These are phyloP conservation scores for Meloe dianella DNA, from an alignment of 2,888 invertebrate species.

Conservation along the genomic window DNA sequence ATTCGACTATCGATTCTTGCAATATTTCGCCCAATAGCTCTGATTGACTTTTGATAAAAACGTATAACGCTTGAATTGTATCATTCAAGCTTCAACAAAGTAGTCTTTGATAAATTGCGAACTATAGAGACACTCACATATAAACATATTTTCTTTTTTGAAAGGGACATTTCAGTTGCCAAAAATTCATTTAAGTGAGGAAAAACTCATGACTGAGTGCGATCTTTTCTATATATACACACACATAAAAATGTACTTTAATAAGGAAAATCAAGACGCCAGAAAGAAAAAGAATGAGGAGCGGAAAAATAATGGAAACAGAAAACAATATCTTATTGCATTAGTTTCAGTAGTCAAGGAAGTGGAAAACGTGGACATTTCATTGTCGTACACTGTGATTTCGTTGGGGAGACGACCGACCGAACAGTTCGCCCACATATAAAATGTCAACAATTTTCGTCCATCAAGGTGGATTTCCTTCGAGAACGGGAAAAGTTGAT, in stretches of 20 bases:
- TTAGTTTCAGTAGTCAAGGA: constrained; percentile 10
- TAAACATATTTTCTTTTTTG: not conserved
- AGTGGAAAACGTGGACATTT: constrained; percentile 13
- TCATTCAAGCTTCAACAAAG: not conserved
- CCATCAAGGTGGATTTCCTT: constrained; percentile 18
- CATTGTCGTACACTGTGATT: constrained; percentile 10
- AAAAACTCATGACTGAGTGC: constrained; percentile 3
- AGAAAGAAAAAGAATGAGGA: not conserved
- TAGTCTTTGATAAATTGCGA: constrained; percentile 1
- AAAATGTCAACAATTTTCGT: constrained; percentile 23
- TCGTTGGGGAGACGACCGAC: not conserved
- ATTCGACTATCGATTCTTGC: constrained; percentile 3
- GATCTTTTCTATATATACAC: not conserved
- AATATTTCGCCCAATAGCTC: not conserved
- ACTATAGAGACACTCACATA: not conserved
- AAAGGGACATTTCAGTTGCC: not conserved
- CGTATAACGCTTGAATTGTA: constrained; percentile 10
- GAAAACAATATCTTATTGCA: constrained; percentile 12
- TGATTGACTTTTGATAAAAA: constrained; percentile 8
- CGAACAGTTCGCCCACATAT: constrained; percentile 11
- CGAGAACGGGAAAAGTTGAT: constrained; percentile 20
- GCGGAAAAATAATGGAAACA: constrained; percentile 1
- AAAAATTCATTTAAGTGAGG: constrained; percentile 2
- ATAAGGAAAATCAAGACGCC: not conserved
- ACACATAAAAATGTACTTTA: not conserved